Conservation (phyloP, 1,140 invertebrate genomes). For the Cecropterus lyciades region DNA sequence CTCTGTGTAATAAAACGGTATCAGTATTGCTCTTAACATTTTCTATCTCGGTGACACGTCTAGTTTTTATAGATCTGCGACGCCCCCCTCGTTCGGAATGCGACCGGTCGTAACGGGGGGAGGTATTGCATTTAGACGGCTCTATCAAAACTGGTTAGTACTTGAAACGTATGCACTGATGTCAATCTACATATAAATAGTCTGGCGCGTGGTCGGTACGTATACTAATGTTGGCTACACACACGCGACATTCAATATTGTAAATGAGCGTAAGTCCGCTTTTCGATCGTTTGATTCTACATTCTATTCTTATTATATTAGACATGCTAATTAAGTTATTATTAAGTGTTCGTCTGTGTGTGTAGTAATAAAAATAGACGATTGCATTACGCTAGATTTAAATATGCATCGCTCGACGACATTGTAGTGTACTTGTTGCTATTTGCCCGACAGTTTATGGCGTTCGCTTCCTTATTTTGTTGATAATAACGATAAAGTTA, state of each 20-base stretch:
- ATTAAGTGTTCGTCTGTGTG: conserved; percentile 12
- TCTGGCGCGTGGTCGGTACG: conserved; percentile 52
- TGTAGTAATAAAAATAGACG: conserved; percentile 50
- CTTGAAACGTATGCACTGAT: conserved; percentile 33
- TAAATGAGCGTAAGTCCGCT: conserved; percentile 6
- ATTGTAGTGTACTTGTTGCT: conserved; percentile 59
- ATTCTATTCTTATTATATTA: conserved; percentile 23
- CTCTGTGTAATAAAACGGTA: conserved; percentile 43
- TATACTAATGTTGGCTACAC: conserved; percentile 39
- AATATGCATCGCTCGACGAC: conserved; percentile 55
- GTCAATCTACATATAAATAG: conserved; percentile 39
- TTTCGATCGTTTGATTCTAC: conserved; percentile 7
- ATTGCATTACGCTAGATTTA: conserved; percentile 55
- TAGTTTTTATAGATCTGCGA: conserved; percentile 10
- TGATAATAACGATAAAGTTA: conserved; percentile 48
- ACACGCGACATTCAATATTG: conserved; percentile 6
- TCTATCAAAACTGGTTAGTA: conserved; percentile 34
- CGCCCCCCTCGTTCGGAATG: neutral
- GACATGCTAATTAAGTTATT: conserved; percentile 1
- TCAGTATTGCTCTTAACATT: conserved; percentile 40
- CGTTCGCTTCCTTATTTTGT: conserved; percentile 60
- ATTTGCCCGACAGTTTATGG: conserved; percentile 47
- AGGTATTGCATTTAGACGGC: conserved; percentile 9
- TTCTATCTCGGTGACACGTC: conserved; percentile 41
- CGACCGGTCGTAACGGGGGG: neutral